phyloP scores from a whole-genome alignment of 2,113 vertebrate genomes.

The Chlamydotis undulata region DNA sequence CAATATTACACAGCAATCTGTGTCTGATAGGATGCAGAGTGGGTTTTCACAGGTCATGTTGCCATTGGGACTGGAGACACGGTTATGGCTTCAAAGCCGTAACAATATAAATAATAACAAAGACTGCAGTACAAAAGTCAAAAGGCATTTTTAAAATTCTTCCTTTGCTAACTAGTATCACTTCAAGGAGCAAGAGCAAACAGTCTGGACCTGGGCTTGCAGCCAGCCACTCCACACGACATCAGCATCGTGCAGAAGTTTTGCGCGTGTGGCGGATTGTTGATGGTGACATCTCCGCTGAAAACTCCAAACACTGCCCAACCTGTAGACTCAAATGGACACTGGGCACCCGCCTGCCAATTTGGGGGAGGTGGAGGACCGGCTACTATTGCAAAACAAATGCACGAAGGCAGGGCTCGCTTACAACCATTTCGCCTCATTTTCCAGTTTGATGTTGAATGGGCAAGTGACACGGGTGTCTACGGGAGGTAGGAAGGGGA shows the following conservation, averaged over 20 bases:
- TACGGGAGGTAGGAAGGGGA: not conserved
- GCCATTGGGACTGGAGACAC: not conserved
- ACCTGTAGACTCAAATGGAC: not conserved
- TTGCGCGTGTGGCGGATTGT: not conserved
- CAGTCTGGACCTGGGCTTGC: fast-evolving
- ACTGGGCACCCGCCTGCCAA: not conserved
- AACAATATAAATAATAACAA: not conserved
- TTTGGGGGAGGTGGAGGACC: too few relatives aligned
- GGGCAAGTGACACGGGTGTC: fast-evolving
- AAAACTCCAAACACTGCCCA: not conserved
- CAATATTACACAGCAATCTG: not conserved
- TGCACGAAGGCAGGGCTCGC: not conserved
- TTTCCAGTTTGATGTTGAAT: fast-evolving
- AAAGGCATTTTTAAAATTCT: not conserved
- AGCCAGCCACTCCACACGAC: not conserved
- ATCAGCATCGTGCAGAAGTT: not conserved
- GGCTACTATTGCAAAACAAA: not conserved
- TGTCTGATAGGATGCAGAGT: not conserved
- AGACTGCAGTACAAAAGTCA: not conserved
- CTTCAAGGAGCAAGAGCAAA: not conserved
- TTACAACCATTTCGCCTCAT: not conserved
- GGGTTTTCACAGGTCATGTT: not conserved
- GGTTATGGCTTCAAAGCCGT: not conserved
- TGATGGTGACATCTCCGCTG: not conserved
- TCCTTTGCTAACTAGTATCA: not conserved